A percentile compares a stretch with the other conserved stretches of the same genome.
Evolutionary conservation across 2,797 vertebrate species (phyloP).

Genomic region (Uromys caudimaculatus): DNA sequence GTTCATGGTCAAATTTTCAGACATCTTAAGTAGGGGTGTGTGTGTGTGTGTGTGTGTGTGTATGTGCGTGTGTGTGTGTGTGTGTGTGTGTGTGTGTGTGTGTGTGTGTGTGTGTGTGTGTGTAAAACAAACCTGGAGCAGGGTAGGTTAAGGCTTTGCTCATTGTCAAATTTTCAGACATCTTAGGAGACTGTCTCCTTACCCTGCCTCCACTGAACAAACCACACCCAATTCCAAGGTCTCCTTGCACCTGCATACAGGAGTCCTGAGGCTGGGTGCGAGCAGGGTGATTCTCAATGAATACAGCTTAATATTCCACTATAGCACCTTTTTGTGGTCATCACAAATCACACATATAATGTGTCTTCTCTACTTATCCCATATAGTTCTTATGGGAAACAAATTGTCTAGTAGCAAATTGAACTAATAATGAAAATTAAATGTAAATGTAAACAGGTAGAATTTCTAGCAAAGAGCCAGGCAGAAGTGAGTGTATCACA

Average conservation of each 20-base stretch:
- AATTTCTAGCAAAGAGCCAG: background rate
- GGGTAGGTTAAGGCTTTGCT: background rate
- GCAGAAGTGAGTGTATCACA: background rate
- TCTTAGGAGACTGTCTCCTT: background rate
- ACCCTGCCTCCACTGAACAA: background rate
- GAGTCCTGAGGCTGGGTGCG: background rate
- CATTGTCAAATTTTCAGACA: background rate
- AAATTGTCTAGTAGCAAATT: background rate
- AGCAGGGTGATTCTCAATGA: too few species aligned
- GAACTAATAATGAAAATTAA: background rate
- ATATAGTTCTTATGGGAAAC: background rate
- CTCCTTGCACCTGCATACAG: background rate
- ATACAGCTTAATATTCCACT: too few species aligned
- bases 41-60: constrained; percentile 16
- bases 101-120: constrained; percentile 32
- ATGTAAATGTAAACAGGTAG: background rate
- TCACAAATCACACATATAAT: background rate
- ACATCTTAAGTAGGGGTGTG: background rate
- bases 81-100: constrained; percentile 48
- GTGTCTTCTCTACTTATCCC: too few species aligned
- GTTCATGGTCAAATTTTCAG: too few species aligned
- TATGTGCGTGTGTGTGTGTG: constrained; percentile 31
- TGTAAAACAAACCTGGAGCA: constrained; percentile 36
- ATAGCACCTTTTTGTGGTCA: background rate
- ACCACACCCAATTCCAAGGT: background rate